phyloP scores from a whole-genome alignment of 2,797 vertebrate genomes.

The Chelmon rostratus region DNA sequence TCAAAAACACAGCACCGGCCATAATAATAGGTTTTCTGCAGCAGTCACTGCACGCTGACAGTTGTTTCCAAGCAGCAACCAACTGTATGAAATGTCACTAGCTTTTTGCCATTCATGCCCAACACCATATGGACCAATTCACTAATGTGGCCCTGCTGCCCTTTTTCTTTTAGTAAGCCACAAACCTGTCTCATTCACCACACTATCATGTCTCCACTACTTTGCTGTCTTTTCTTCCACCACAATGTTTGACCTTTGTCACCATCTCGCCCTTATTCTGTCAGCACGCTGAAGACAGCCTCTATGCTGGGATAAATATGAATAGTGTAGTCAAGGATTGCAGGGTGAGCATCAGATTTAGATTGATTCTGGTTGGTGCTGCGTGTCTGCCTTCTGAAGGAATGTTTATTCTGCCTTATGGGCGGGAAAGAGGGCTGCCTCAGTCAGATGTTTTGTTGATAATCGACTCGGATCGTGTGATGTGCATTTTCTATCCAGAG shows the following conservation, averaged over 20 bases:
- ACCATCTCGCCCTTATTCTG: conserved; percentile 39
- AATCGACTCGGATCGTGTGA: not conserved
- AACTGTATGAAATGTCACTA: conserved; percentile 32
- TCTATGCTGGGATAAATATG: not conserved
- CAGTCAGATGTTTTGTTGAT: not conserved
- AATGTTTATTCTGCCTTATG: not conserved
- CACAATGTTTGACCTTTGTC: conserved; percentile 45
- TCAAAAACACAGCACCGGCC: conserved; percentile 28
- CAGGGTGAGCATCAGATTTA: conserved; percentile 17
- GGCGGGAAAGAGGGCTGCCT: not conserved
- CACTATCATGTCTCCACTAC: conserved; percentile 1
- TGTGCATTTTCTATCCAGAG: not conserved
- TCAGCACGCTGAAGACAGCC: conserved; percentile 26
- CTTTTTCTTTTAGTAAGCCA: conserved; percentile 18
- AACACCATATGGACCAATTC: conserved; percentile 10
- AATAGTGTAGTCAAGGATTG: not conserved
- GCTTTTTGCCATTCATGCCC: conserved; percentile 33
- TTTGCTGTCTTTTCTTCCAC: conserved; percentile 19
- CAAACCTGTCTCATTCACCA: conserved; percentile 42
- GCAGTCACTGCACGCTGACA: conserved; percentile 27
- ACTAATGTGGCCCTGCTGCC: conserved; percentile 17
- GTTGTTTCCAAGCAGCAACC: conserved; percentile 38
- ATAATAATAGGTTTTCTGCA: conserved; percentile 48
- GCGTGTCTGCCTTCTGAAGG: not conserved
- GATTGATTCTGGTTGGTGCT: conserved; percentile 5